Conservation (phyloP, 2,888 invertebrate genomes). For the Ormyrus thymus region DNA sequence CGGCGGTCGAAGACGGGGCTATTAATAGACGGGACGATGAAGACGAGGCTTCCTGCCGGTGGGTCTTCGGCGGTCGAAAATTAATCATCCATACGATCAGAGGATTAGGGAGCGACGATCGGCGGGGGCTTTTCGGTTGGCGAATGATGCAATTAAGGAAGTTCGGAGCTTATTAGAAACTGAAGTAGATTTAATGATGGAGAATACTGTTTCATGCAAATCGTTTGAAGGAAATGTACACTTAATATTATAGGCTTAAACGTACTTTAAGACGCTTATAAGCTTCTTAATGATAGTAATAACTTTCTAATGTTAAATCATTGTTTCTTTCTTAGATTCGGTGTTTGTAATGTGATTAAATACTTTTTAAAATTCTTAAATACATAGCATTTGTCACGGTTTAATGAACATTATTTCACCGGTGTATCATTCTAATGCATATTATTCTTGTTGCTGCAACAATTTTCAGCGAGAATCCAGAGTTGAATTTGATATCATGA, state of each 20-base stretch:
- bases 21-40: too few species aligned
- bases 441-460: neutral
- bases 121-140: neutral
- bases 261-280: slow-evolving; percentile 5
- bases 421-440: too few species aligned
- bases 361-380: neutral
- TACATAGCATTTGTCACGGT: too few species aligned
- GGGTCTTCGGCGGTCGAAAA: neutral
- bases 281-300: slow-evolving; percentile 1
- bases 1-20: too few species aligned
- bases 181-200: neutral
- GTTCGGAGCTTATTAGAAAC: neutral
- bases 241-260: neutral
- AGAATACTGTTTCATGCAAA: too few species aligned
- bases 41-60: neutral
- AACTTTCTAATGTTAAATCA: slow-evolving; percentile 27
- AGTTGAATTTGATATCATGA: neutral
- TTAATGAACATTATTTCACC: too few species aligned
- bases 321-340: neutral
- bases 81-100: neutral
- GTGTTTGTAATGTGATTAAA: neutral
- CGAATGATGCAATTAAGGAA: neutral
- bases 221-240: neutral
- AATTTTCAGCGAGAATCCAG: neutral
- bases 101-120: neutral